A percentile compares a stretch with the other conserved stretches of the same genome.
phyloP scores from a whole-genome alignment of 2,113 vertebrate genomes.

The Xyliphius kryptos region DNA sequence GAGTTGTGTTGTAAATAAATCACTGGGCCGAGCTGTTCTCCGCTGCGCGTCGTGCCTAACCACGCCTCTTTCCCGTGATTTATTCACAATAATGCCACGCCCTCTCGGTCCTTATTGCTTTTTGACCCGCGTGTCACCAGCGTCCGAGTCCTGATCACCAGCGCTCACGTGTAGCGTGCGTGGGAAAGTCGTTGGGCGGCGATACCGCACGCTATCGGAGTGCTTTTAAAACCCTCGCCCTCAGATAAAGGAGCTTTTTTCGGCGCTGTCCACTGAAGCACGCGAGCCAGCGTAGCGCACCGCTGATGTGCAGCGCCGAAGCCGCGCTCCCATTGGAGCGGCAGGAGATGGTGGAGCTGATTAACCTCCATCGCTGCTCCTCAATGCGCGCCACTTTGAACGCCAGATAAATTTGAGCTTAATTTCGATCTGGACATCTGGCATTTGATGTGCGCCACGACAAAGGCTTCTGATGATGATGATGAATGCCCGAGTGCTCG shows the following conservation, averaged over 20 bases:
- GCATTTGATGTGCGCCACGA: constrained; percentile 60
- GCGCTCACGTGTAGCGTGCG: neutral
- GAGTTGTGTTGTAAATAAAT: no score
- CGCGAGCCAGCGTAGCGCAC: constrained; percentile 61
- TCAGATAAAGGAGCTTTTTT: no score
- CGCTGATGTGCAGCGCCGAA: constrained; percentile 59
- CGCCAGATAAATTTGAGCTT: constrained; percentile 41
- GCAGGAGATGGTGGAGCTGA: constrained; percentile 60
- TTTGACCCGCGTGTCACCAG: neutral
- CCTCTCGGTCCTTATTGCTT: no score
- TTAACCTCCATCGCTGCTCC: constrained; percentile 44
- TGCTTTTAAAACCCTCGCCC: no score
- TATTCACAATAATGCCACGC: no score
- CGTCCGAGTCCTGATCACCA: neutral
- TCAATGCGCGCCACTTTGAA: constrained; percentile 60
- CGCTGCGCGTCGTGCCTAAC: no score
- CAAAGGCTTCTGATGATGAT: constrained; percentile 35
- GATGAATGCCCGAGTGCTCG: constrained; percentile 23
- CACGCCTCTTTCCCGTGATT: no score
- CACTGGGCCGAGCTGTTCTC: no score
- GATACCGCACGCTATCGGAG: no score
- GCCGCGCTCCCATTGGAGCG: constrained; percentile 54
- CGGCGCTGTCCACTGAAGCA: constrained; percentile 67
- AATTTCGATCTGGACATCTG: constrained; percentile 8
- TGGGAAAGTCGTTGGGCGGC: neutral